Evolutionary conservation across 1,140 invertebrate species (phyloP).

Genomic region (Neomicropteryx cornuta): DNA sequence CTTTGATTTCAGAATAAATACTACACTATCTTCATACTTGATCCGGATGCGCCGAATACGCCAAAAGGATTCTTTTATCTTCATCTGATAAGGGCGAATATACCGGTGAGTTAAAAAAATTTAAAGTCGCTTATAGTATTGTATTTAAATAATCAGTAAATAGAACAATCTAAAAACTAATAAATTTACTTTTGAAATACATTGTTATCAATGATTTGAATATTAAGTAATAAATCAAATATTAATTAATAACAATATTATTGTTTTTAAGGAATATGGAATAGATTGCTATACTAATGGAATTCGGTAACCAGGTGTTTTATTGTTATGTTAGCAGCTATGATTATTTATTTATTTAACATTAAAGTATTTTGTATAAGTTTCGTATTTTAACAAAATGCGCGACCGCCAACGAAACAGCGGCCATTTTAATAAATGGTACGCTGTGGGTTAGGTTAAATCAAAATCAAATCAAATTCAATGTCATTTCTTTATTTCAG

Average conservation of each 20-base stretch:
- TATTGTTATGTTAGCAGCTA: too few relatives aligned
- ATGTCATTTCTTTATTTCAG: too few relatives aligned
- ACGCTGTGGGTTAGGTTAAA: too few relatives aligned
- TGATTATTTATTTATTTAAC: too few relatives aligned
- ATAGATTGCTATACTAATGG: too few relatives aligned
- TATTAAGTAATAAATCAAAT: neutral
- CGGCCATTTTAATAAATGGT: too few relatives aligned
- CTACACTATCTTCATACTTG: conserved; percentile 27
- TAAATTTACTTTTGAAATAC: neutral
- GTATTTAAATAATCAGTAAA: neutral
- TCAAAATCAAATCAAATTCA: too few relatives aligned
- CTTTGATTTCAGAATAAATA: conserved; percentile 31
- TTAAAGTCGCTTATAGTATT: conserved; percentile 1
- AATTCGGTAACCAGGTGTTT: too few relatives aligned
- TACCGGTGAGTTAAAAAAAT: conserved; percentile 23
- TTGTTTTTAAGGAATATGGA: neutral
- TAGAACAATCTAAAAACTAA: too few relatives aligned
- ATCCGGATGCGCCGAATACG: conserved; percentile 29
- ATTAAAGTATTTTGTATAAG: too few relatives aligned
- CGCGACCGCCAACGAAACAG: too few relatives aligned
- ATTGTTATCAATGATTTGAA: neutral
- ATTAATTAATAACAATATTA: neutral
- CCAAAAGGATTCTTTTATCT: conserved; percentile 29
- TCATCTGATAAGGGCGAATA: conserved; percentile 31
- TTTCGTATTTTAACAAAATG: too few relatives aligned